Conservation (phyloP, 2,797 vertebrate species). For the Cetoscarus ocellatus region DNA sequence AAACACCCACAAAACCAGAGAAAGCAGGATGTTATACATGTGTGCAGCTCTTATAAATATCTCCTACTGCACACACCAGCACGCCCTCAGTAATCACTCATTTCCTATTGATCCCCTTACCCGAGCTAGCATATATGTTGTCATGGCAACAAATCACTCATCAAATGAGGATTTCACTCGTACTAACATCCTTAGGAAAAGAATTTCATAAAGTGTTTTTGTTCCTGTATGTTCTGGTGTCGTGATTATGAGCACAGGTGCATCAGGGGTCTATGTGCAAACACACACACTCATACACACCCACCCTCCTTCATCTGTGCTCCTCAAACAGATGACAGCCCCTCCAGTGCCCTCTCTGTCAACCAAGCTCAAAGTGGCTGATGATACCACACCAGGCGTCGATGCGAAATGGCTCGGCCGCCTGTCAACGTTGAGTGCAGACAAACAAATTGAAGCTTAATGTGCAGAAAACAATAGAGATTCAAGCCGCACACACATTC, state of each 20-base stretch:
- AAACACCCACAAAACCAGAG: not conserved
- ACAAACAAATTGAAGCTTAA: conserved; percentile 65
- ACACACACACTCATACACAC: not conserved
- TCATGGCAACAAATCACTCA: conserved; percentile 61
- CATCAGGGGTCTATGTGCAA: not conserved
- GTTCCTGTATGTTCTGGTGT: conserved; percentile 19
- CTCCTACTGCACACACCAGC: conserved; percentile 16
- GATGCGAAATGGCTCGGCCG: conserved; percentile 24
- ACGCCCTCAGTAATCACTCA: conserved; percentile 16
- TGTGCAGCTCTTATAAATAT: conserved; percentile 9
- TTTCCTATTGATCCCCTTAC: conserved; percentile 35
- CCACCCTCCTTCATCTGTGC: not conserved
- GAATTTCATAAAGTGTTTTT: conserved; percentile 37
- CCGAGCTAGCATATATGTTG: conserved; percentile 26
- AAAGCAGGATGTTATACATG: not conserved
- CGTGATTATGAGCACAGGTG: conserved; percentile 46
- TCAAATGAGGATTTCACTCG: conserved; percentile 45
- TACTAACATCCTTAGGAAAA: conserved; percentile 23
- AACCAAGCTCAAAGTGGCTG: conserved; percentile 29
- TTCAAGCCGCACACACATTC: conserved; percentile 46
- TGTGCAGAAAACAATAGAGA: conserved; percentile 54
- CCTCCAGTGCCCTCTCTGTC: conserved; percentile 28
- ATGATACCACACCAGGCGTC: conserved; percentile 37
- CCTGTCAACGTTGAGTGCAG: conserved; percentile 46
- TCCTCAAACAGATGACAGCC: conserved; percentile 20